These are phyloP conservation scores for Hypanus sabinus DNA, from an alignment of 2,113 vertebrate genomes.

Conservation along the genomic window DNA sequence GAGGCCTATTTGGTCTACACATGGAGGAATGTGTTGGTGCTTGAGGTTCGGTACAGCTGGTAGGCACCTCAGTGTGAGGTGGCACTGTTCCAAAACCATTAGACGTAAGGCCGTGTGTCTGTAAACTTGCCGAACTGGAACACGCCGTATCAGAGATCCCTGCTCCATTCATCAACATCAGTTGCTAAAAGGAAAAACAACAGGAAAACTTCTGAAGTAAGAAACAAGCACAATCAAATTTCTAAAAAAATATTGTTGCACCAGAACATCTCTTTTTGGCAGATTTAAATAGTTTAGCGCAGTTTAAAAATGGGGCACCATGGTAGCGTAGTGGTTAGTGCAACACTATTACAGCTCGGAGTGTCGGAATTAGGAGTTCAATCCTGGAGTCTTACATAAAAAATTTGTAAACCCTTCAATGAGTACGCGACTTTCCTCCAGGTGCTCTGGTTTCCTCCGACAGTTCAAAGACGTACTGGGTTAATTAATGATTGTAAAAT, in stretches of 20 bases:
- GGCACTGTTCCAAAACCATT: not conserved
- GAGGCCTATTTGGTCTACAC: not conserved
- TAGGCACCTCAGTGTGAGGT: not conserved
- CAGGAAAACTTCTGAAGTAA: not conserved
- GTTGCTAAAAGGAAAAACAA: not conserved
- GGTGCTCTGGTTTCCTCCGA: too few species aligned
- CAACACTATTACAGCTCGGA: too few species aligned
- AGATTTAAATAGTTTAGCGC: too few species aligned
- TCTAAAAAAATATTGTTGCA: not conserved
- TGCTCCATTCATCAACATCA: slow-evolving; percentile 27
- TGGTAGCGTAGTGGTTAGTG: too few species aligned
- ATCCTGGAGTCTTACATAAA: too few species aligned
- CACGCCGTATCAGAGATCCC: not conserved
- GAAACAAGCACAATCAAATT: not conserved
- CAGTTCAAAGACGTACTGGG: too few species aligned
- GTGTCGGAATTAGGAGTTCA: too few species aligned
- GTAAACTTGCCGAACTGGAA: not conserved
- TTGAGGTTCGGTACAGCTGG: not conserved
- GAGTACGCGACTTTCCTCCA: too few species aligned
- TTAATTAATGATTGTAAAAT: too few species aligned
- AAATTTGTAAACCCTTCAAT: too few species aligned
- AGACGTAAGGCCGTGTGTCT: not conserved
- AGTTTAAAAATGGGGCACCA: too few species aligned
- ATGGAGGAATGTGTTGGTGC: slow-evolving; percentile 18
- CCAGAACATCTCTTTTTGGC: not conserved